Evolutionary conservation across 1,140 invertebrate species (phyloP), one percentile per base, ranked within the genome.

Genomic region (Drosophila mayri): DNA sequence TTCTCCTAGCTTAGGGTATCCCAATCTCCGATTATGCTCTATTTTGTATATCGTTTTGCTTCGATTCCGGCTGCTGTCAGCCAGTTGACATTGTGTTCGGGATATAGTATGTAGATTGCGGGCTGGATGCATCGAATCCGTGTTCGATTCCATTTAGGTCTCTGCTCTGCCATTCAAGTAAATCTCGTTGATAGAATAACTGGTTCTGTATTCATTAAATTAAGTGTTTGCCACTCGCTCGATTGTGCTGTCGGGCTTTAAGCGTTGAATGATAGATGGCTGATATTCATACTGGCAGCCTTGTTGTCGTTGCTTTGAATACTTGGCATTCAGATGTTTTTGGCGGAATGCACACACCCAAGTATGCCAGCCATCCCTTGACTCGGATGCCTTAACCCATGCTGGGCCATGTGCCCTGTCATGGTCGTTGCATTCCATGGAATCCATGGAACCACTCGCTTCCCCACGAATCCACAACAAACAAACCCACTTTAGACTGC

Each of bases 321-420:
- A 72, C 66, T 72, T 72, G 70, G 70, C 70, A 72, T 72, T 72
- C 70, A 72, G 35, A 72, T 86, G 82, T 81, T 78, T 81, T 85
- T 74, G 66, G 68, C 65, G 60, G 30, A 50, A 76, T 60, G 65
- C 68, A 66, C 59, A 60, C 54, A 72, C 57, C 67, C 70, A 60
- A 55, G 38, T 66, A 41, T 40, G 43, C 66, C 68, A 72, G 37
- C 20, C 22, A 72, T 60, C 52, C 49, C 59, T 75, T 65, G 72
- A 65, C 52, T 66, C 28, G 57, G 41, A 60, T 64, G 66, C 54
- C 73, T 38, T 66, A 41, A 32, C 50, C 63, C 73, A 49, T 68
- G 57, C 41, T 46, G 66, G 28, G 58, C 74, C 55, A 59, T 67
- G 52, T 66, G 76, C 43, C 59, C 47, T 64, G 59, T 72, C 79